Conservation (phyloP, 2,113 vertebrate species). For the Sclerurus mexicanus region DNA sequence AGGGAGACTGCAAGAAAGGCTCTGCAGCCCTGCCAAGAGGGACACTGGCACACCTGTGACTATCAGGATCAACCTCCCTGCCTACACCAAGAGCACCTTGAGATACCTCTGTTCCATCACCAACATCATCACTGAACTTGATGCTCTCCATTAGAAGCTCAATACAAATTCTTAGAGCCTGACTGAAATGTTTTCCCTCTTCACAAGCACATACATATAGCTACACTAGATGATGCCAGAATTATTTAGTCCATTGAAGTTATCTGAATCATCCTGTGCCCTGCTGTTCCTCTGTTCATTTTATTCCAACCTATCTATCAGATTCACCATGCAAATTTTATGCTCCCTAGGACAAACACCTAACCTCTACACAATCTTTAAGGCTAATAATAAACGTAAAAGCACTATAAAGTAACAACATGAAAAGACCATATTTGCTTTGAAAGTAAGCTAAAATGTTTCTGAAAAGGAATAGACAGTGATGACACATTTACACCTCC, state of each 20-base stretch:
- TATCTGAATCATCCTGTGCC: neutral
- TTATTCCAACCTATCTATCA: neutral
- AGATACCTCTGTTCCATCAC: neutral
- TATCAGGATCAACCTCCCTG: neutral
- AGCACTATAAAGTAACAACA: neutral
- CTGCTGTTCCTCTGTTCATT: neutral
- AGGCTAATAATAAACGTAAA: neutral
- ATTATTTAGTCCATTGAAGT: neutral
- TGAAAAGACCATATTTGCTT: neutral
- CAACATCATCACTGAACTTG: neutral
- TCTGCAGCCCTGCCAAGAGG: neutral
- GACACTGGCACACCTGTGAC: neutral
- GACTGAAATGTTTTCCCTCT: neutral
- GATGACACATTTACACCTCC: neutral
- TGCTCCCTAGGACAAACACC: neutral
- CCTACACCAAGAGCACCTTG: neutral
- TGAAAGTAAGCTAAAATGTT: neutral
- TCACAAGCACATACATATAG: neutral
- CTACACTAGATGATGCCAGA: neutral
- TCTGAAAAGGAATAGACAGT: neutral
- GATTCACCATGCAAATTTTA: neutral
- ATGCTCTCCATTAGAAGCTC: neutral
- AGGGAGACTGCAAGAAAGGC: neutral
- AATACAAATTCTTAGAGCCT: neutral
- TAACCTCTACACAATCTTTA: neutral